Base-by-base conservation (phyloP, 2,888 invertebrate species). In the Papilio demoleus region DNA sequence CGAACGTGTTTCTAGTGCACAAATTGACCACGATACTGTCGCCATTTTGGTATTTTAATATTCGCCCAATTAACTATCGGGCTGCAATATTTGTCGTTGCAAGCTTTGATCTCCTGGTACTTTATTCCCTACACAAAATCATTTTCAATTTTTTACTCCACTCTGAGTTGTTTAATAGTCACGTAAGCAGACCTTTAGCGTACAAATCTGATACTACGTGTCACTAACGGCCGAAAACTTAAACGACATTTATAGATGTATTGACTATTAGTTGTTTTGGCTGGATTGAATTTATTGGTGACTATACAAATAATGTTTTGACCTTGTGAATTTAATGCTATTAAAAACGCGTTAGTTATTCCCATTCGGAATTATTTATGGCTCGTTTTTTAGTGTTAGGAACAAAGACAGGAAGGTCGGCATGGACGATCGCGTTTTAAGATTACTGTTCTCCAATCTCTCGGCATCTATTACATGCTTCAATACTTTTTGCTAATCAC, bases 1-100 rank as follows among this genome's bases (percentile, higher is more conserved):
- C 60, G 50, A 73, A 69, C 73, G 65, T 61, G 72, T 70, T 70
- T 47, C 64, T 58, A 62, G 65, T 47, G 36, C 65, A 56, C 72
- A 67, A 67, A 72, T 70, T 71, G 59, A 63, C 66, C 45, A 68
- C 67, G 61, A 60, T 31, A 31, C 56, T 47, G 67, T 65, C 56
- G 31, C 11, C 24, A 40, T 9, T 45, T 45, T 9, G 40, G 17
- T 60, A 53, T 53, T 53, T 66, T 66, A 66, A 60, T 45, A 24
- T 65, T 45, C 65, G n/a, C 8, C 31, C 31, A 53, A 56, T n/a
- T n/a, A 6, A 22, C 3, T 5, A 12, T 47, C 22, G 47, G 17
- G n/a, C 17, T 17, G 8, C 17, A 42, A 17, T n/a, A n/a, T n/a
- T n/a, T 17, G 6, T 47, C 12, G 1, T 47, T 11, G 11, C 11